phyloP scores from a whole-genome alignment of 2,888 invertebrate species.

The Ectemnius cavifrons region DNA sequence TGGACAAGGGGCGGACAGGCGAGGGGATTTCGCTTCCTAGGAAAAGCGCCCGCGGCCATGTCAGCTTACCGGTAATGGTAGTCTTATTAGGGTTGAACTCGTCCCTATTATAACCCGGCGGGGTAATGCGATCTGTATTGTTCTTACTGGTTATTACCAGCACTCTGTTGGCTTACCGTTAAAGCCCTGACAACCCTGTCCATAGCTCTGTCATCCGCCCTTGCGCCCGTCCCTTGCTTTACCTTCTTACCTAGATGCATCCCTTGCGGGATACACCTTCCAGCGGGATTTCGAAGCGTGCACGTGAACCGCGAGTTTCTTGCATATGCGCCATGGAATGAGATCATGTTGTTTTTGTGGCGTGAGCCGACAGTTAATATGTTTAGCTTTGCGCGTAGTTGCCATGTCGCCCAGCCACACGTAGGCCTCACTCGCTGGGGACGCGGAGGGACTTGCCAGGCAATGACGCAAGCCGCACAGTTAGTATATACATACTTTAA shows the following conservation, averaged over 20 bases:
- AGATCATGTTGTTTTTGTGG: constrained; percentile 78
- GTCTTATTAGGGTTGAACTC: constrained; percentile 55
- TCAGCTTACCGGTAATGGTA: constrained; percentile 45
- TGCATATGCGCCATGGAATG: constrained; percentile 69
- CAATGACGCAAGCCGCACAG: constrained; percentile 61
- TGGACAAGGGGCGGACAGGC: constrained; percentile 36
- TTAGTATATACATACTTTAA: constrained; percentile 48
- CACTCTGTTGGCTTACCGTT: constrained; percentile 32
- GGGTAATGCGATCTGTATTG: constrained; percentile 50
- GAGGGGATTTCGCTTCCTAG: constrained; percentile 56
- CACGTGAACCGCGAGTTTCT: constrained; percentile 46
- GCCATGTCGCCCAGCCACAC: constrained; percentile 66
- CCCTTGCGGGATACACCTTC: constrained; percentile 32
- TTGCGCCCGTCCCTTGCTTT: background rate
- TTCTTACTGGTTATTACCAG: constrained; percentile 45
- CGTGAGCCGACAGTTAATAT: constrained; percentile 77
- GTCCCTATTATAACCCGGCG: constrained; percentile 41
- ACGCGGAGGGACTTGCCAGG: constrained; percentile 55
- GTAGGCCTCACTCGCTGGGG: constrained; percentile 59
- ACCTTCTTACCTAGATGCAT: background rate
- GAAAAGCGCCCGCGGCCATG: constrained; percentile 54
- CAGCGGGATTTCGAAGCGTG: constrained; percentile 61
- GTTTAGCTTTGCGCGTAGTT: constrained; percentile 74
- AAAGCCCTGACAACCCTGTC: constrained; percentile 21
- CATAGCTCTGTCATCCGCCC: constrained; percentile 19